These are phyloP conservation scores for Alviniconcha marisindica DNA, from an alignment of 1,140 invertebrate genomes.

Conservation along the genomic window DNA sequence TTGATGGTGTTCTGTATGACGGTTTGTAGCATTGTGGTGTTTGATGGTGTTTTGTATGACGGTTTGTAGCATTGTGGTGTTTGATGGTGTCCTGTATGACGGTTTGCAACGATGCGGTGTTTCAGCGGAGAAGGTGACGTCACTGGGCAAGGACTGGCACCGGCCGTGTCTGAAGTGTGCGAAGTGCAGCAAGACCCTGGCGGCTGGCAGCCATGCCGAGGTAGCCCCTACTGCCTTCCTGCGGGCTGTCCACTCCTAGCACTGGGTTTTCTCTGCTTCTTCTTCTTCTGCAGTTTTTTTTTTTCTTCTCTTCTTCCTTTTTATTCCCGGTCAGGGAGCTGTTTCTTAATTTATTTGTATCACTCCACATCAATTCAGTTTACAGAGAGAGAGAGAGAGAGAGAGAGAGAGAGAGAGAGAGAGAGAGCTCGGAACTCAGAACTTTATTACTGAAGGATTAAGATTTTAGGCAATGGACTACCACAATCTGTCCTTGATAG, in stretches of 20 bases:
- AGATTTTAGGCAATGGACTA: no score
- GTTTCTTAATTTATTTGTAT: not conserved
- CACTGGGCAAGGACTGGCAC: slow-evolving; percentile 95
- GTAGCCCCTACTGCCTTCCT: slow-evolving; percentile 73
- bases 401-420: not conserved
- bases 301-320: not conserved
- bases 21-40: no score
- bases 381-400: not conserved
- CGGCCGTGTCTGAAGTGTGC: slow-evolving; percentile 92
- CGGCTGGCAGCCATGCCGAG: slow-evolving; percentile 93
- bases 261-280: no score
- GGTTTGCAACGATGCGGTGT: no score
- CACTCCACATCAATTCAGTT: not conserved
- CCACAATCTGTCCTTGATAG: no score
- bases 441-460: not conserved
- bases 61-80: no score
- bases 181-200: slow-evolving; percentile 93
- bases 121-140: slow-evolving; percentile 92
- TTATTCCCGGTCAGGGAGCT: not conserved
- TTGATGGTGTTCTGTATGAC: no score
- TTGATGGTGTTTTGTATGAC: no score
- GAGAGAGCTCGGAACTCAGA: not conserved
- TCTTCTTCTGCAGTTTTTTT: not conserved
- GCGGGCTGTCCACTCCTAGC: not conserved
- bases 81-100: no score